Evolutionary conservation across 2,113 vertebrate species (phyloP).

Genomic region (Montifringilla adamsi): DNA sequence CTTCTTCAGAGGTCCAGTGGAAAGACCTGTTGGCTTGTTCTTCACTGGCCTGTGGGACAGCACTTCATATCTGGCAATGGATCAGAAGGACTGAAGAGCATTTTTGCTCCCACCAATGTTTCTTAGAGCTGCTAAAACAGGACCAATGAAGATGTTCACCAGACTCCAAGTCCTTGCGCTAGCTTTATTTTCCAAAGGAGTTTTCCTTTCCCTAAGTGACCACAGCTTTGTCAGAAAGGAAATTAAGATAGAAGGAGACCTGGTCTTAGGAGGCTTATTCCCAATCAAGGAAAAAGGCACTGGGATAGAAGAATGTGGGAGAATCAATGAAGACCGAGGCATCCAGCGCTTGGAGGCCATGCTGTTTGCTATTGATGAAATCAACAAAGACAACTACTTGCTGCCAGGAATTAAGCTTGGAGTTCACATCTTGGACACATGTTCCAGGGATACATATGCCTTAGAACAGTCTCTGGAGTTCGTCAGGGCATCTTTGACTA

Average conservation of each 20-base stretch:
- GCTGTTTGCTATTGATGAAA: constrained; percentile 95
- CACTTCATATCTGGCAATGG: constrained; percentile 73
- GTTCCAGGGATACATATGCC: constrained; percentile 95
- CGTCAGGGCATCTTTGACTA: constrained; percentile 94
- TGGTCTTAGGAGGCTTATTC: constrained; percentile 95
- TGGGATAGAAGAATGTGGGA: constrained; percentile 92
- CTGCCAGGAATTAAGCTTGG: constrained; percentile 91
- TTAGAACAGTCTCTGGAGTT: constrained; percentile 98
- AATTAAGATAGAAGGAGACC: constrained; percentile 96
- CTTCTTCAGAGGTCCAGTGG: constrained; percentile 73
- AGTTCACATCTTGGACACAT: constrained; percentile 96
- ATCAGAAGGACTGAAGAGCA: constrained; percentile 64
- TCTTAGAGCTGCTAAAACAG: constrained; percentile 52
- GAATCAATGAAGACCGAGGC: constrained; percentile 93
- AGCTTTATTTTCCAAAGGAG: constrained; percentile 85
- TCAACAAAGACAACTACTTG: constrained; percentile 87
- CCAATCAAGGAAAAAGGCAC: constrained; percentile 96
- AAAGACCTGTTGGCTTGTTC: constrained; percentile 68
- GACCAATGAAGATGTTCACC: constrained; percentile 82
- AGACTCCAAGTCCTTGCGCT: constrained; percentile 80
- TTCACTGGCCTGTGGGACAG: constrained; percentile 70
- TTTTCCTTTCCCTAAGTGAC: constrained; percentile 85
- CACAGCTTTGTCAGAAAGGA: constrained; percentile 87
- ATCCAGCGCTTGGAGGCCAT: constrained; percentile 97
- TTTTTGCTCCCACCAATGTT: constrained; percentile 45